phyloP scores from a whole-genome alignment of 64 coral and sea anemone genomes.

The Hydrozoanthus tunicans region DNA sequence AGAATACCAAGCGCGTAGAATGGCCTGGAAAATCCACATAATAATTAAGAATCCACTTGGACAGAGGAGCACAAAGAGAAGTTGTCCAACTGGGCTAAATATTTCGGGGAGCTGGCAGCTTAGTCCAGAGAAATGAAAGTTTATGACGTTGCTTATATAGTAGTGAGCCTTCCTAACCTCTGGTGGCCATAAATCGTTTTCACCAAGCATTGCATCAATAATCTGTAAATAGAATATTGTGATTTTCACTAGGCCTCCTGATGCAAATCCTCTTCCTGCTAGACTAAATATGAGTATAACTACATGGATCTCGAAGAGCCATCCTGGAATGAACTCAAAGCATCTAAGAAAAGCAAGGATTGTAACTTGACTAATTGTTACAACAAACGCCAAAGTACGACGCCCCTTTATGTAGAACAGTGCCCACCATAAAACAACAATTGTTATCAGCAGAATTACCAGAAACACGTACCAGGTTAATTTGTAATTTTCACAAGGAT shows the following conservation, averaged over 20 bases:
- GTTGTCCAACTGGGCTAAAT: conserved; percentile 71
- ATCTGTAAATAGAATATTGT: conserved; percentile 80
- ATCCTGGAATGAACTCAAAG: conserved; percentile 70
- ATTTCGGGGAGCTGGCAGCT: conserved; percentile 61
- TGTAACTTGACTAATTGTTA: conserved; percentile 55
- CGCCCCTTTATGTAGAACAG: conserved; percentile 39
- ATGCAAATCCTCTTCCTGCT: conserved; percentile 50
- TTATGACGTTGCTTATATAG: conserved; percentile 66
- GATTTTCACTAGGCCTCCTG: conserved; percentile 68
- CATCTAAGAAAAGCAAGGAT: conserved; percentile 55
- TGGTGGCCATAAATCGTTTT: conserved; percentile 50
- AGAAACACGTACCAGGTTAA: conserved; percentile 42
- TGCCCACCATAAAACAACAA: conserved; percentile 54
- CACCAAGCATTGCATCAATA: conserved; percentile 75
- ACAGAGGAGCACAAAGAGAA: conserved; percentile 45
- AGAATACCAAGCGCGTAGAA: conserved; percentile 19
- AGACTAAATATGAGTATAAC: conserved; percentile 66
- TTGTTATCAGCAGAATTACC: conserved; percentile 26
- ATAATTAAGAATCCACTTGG: conserved; percentile 14
- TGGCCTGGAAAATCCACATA: conserved; percentile 33
- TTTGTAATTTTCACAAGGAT: conserved; percentile 40
- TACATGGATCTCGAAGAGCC: conserved; percentile 72
- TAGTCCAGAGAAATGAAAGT: conserved; percentile 71
- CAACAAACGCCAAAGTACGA: conserved; percentile 30
- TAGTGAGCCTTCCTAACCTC: conserved; percentile 53